A percentile compares a stretch with the other conserved stretches of the same genome.
Evolutionary conservation across 2,797 vertebrate genomes (phyloP).

Genomic region (Nyctibius grandis): DNA sequence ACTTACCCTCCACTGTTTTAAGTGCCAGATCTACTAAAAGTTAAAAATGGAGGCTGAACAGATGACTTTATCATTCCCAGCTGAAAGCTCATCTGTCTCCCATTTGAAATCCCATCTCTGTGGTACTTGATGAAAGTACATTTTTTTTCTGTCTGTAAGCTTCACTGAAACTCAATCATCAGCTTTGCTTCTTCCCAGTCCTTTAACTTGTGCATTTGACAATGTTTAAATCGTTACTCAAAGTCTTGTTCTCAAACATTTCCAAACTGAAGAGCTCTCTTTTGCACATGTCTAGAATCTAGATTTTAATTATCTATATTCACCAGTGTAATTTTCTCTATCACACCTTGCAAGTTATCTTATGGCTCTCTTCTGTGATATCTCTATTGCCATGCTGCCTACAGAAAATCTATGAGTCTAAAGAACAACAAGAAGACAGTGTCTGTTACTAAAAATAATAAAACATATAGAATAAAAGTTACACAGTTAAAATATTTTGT

Average conservation of each 20-base stretch:
- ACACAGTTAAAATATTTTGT: background rate
- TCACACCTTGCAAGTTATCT: background rate
- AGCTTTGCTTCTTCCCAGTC: background rate
- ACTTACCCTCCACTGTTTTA: background rate
- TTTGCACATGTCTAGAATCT: background rate
- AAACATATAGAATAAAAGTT: background rate
- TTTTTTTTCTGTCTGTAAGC: background rate
- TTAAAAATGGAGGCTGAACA: background rate
- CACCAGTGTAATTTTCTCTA: background rate
- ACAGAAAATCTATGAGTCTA: background rate
- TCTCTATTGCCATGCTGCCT: background rate
- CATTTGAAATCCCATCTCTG: background rate
- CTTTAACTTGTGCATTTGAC: background rate
- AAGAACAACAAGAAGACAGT: background rate
- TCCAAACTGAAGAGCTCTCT: background rate
- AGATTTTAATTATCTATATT: background rate
- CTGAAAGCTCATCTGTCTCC: background rate
- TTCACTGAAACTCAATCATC: background rate
- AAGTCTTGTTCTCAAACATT: background rate
- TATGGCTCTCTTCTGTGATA: background rate
- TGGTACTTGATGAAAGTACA: background rate
- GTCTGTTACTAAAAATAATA: background rate
- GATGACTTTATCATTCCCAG: background rate
- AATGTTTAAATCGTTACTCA: background rate
- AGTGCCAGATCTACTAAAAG: background rate